A percentile compares a stretch with the other conserved stretches of the same genome.
Evolutionary conservation across 2,113 vertebrate genomes (phyloP).

Genomic region (Mastomys natalensis): DNA sequence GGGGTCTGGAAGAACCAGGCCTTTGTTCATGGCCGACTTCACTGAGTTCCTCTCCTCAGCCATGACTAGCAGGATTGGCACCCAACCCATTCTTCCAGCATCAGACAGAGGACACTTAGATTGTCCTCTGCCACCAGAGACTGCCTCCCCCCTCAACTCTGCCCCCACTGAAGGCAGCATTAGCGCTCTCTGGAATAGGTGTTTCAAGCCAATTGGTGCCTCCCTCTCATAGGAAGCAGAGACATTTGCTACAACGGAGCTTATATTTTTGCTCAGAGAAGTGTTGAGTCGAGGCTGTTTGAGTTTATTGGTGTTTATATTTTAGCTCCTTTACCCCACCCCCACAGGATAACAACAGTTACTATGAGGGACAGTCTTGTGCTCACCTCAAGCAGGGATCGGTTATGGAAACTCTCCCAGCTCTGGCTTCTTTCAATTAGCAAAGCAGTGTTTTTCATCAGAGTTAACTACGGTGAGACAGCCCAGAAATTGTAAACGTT

Average conservation of each 20-base stretch:
- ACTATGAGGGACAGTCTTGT: not conserved
- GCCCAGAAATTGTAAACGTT: not conserved
- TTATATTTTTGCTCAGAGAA: not conserved
- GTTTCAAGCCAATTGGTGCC: not conserved
- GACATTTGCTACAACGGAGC: not conserved
- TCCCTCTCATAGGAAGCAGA: not conserved
- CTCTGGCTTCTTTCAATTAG: not conserved
- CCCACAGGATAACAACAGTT: not conserved
- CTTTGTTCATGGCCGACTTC: constrained; percentile 65
- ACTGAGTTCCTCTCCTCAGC: not conserved
- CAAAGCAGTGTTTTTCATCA: not conserved
- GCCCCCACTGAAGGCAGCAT: not conserved
- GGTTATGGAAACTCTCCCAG: not conserved
- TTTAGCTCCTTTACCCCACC: not conserved
- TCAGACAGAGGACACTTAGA: not conserved
- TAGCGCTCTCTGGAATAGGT: not conserved
- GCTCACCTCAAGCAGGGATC: not conserved
- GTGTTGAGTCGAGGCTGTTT: not conserved
- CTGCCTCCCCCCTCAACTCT: not conserved
- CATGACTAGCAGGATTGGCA: not conserved
- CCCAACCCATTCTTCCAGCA: not conserved
- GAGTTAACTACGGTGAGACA: not conserved
- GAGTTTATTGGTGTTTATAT: not conserved
- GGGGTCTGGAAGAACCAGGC: constrained; percentile 64
- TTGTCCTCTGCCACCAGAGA: not conserved